These are phyloP conservation scores for Petroica traversi DNA, from an alignment of 2,113 vertebrate species.

Conservation along the genomic window DNA sequence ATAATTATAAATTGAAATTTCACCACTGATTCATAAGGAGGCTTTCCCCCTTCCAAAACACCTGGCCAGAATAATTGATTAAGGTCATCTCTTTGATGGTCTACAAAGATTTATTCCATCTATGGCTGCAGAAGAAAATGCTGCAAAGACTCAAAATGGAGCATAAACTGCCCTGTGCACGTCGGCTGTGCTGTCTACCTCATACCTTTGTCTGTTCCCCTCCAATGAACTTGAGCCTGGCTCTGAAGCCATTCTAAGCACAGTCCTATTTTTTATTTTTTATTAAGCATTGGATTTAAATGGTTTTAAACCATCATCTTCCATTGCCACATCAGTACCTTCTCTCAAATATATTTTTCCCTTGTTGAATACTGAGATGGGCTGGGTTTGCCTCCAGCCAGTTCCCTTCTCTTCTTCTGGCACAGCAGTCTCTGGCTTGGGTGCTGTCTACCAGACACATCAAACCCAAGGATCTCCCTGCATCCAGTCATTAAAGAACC, in stretches of 20 bases:
- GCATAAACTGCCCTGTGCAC: not conserved
- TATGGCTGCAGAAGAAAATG: not conserved
- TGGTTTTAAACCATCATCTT: not conserved
- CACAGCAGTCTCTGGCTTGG: not conserved
- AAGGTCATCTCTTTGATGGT: not conserved
- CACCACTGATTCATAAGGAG: not conserved
- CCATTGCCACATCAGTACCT: not conserved
- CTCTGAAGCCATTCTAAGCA: not conserved
- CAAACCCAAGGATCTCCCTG: not conserved
- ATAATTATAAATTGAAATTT: slow-evolving; percentile 1
- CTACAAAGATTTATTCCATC: not conserved
- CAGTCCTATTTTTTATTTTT: not conserved
- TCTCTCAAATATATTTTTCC: not conserved
- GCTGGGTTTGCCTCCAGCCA: not conserved
- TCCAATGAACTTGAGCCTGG: not conserved
- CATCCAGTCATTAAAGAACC: not conserved
- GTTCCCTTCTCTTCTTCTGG: not conserved
- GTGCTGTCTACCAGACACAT: not conserved
- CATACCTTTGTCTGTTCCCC: not conserved
- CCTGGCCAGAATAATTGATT: not conserved
- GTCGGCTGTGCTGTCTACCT: accelerated
- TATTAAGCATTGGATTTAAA: not conserved
- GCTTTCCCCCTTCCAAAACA: not conserved
- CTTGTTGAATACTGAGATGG: not conserved
- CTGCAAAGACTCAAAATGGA: not conserved